These are phyloP conservation scores for Numenius phaeopus DNA, from an alignment of 2,797 vertebrate species.

Conservation along the genomic window DNA sequence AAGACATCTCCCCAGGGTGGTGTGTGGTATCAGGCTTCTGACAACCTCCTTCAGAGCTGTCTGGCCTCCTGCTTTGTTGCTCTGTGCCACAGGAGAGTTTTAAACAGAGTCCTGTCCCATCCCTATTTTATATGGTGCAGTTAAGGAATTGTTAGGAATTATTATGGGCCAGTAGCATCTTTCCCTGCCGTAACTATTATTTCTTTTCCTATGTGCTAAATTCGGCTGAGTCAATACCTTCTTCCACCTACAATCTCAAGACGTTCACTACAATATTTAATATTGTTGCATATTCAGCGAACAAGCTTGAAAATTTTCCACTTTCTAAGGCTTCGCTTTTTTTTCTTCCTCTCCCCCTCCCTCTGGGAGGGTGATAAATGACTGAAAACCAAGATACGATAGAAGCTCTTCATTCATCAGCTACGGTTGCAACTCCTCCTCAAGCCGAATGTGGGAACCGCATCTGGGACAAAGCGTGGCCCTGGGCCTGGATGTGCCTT, in stretches of 20 bases:
- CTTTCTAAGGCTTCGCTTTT: neutral
- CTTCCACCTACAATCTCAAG: neutral
- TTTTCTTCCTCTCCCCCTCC: neutral
- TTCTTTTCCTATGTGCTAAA: neutral
- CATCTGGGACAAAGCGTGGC: neutral
- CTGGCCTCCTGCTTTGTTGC: neutral
- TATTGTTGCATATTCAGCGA: neutral
- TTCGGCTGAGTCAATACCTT: neutral
- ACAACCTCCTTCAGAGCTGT: neutral
- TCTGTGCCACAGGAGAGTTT: neutral
- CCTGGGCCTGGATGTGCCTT: constrained; percentile 34
- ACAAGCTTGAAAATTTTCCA: constrained; percentile 15
- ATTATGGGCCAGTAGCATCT: neutral
- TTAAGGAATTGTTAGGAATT: neutral
- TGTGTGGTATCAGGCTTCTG: neutral
- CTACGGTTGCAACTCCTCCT: neutral
- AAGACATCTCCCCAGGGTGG: neutral
- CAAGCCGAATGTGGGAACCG: neutral
- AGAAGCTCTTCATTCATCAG: constrained; percentile 26
- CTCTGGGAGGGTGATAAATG: neutral
- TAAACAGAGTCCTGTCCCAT: neutral
- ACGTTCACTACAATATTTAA: neutral
- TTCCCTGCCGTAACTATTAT: neutral
- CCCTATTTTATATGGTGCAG: neutral
- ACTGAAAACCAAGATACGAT: constrained; percentile 4